Percentiles rank a stretch among this genome's conserved stretches.
Evolutionary conservation across 2,888 invertebrate species (phyloP).

Genomic region (Pomacea canaliculata): DNA sequence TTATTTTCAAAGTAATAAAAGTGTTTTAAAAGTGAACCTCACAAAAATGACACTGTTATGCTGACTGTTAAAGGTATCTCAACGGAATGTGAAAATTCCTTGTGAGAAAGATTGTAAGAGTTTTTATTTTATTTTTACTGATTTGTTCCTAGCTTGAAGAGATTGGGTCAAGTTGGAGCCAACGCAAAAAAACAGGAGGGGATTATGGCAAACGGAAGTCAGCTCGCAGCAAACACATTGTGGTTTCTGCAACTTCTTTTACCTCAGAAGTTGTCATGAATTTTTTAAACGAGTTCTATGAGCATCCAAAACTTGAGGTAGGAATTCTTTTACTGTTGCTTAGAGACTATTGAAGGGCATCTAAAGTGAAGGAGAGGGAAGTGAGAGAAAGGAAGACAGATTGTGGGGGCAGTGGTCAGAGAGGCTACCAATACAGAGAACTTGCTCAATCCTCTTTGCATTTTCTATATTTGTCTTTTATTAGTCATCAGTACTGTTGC

Average conservation of each 20-base stretch:
- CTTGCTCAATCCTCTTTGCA: no score
- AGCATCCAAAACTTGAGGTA: slow-evolving; percentile 88
- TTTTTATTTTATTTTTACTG: background rate
- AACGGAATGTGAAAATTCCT: background rate
- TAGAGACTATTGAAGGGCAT: no score
- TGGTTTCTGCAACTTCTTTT: slow-evolving; percentile 95
- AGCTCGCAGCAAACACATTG: slow-evolving; percentile 96
- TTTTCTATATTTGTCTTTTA: no score
- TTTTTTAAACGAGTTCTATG: slow-evolving; percentile 98
- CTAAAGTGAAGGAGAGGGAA: no score
- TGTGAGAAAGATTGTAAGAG: background rate
- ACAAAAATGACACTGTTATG: background rate
- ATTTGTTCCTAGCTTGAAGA: slow-evolving; percentile 84
- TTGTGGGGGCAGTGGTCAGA: no score
- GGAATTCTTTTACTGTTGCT: background rate
- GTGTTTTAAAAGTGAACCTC: background rate
- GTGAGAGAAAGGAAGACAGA: no score
- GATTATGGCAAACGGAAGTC: slow-evolving; percentile 90
- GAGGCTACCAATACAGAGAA: no score
- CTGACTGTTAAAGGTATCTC: no score
- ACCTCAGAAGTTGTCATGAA: slow-evolving; percentile 98
- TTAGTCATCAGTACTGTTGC: no score
- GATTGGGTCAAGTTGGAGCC: slow-evolving; percentile 98
- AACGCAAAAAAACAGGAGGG: slow-evolving; percentile 94
- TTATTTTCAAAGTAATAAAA: background rate